These are phyloP conservation scores for Oligia fasciuncula DNA, from an alignment of 2,888 invertebrate genomes.

Conservation along the genomic window DNA sequence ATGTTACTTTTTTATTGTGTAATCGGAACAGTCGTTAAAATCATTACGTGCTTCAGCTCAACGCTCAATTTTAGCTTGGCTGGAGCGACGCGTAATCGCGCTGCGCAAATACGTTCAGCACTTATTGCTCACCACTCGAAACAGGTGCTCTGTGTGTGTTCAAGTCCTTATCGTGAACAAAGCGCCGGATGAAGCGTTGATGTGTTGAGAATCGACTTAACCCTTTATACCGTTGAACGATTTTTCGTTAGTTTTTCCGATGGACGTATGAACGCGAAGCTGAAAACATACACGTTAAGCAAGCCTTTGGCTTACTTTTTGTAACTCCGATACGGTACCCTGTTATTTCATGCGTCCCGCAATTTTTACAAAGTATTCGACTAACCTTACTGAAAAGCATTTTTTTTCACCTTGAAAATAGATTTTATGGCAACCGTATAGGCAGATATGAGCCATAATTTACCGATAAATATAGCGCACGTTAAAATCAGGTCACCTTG, in stretches of 20 bases:
- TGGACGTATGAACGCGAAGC: slow-evolving; percentile 12
- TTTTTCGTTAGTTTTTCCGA: slow-evolving; percentile 52
- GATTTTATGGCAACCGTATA: slow-evolving; percentile 39
- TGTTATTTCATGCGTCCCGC: not conserved
- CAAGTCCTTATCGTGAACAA: slow-evolving; percentile 83
- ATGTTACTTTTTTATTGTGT: slow-evolving; percentile 56
- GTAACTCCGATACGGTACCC: not conserved
- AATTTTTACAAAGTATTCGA: slow-evolving; percentile 18
- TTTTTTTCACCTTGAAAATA: slow-evolving; percentile 41
- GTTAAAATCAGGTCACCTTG: slow-evolving; percentile 60
- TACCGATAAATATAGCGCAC: slow-evolving; percentile 44
- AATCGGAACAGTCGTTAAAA: slow-evolving; percentile 62
- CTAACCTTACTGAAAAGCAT: slow-evolving; percentile 30
- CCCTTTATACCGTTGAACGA: slow-evolving; percentile 57
- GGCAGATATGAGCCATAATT: slow-evolving; percentile 49
- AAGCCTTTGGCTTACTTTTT: slow-evolving; percentile 7
- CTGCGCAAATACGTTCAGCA: slow-evolving; percentile 87
- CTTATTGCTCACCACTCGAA: slow-evolving; percentile 85
- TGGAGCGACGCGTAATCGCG: slow-evolving; percentile 83
- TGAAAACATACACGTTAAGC: slow-evolving; percentile 12
- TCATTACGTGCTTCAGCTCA: slow-evolving; percentile 65
- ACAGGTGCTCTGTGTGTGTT: slow-evolving; percentile 84
- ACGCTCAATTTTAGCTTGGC: slow-evolving; percentile 73
- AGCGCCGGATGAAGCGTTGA: slow-evolving; percentile 78
- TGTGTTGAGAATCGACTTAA: slow-evolving; percentile 73